Evolutionary conservation across 2,888 invertebrate genomes (phyloP), one percentile per base, ranked within the genome.

Genomic region (Cerastis leucographa): DNA sequence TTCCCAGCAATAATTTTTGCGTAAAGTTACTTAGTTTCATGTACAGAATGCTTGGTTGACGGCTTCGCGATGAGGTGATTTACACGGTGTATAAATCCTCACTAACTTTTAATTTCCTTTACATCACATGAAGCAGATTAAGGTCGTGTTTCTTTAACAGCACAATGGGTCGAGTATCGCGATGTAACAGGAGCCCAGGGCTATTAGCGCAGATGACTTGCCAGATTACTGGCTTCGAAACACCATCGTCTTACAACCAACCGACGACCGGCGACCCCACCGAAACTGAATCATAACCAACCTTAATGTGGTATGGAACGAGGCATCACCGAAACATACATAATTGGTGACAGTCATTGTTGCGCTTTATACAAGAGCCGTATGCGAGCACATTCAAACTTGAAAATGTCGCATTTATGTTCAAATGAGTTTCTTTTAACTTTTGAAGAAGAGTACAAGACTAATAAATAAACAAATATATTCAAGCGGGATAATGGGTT

Each of bases 151-250:
- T 85, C 85, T 81, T 79, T 85, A 85, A 84, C 86, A 84, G 65
- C 80, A 88, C 86, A 89, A 88, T 91, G 90, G 88, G 85, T 84
- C 76, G 77, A 81, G 78, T 83, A 88, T 84, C 86, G 79, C 88
- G 80, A 88, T 90, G 93, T 93, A 94, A 94, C 91, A 91, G 91
- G 92, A 94, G 61, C 89, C 89, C 90, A 42, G 29, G 69, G 87
- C 91, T 91, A 94, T 95, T 94, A 95, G 90, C 91, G 89, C 91
- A 92, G 91, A 94, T 95, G 95, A 95, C 95, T 95, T 92, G 94
- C 90, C 88, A 86, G 89, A 93, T 92, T 92, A 92, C 90, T 90
- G 89, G 89, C 84, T 89, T 89, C 88, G 88, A 89, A 87, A 90
- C 78, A 88, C 84, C 82, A 74, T 72, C 80, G 80, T 61, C 35